Base-by-base conservation (phyloP, 2,113 vertebrate species). In the Xenopus borealis region DNA sequence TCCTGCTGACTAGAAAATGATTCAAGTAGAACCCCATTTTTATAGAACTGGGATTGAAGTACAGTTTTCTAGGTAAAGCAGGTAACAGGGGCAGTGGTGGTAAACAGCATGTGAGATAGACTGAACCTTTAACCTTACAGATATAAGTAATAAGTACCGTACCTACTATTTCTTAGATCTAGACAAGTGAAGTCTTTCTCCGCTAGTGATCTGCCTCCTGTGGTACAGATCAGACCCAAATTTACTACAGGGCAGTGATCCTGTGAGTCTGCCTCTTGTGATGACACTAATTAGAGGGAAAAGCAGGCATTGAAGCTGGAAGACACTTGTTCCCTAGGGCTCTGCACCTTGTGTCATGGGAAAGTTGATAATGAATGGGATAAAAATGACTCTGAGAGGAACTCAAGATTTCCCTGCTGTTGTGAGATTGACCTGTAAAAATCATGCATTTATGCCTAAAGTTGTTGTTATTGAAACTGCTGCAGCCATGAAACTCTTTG, bases 251-350 rank as follows among this genome's bases (percentile, higher is more conserved):
- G 66, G 47, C 74, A 57, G 67, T 64, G 74, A 70, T 70, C 61
- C 61, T 14, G 58, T 52, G n/a, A 75, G 27, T 30, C 30, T 19
- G 30, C 27, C 30, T 53, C 67, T 46, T 69, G 19, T 64, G 74
- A 70, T 77, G 74, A 46, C 74, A 64, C 74, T 77, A 77, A 77
- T 77, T 70, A 77, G 67, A 77, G 74, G 55, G 59, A 77, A 64
- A 47, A 62, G 44, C 62, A 77, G 74, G 74, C 59, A 69, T 44
- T 12, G 58, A 58, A 64, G 44, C 64, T 47, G 67, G n/a, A 77
- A 77, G 66, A 64, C 67, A 45, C 64, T 47, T 64, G 66, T 77
- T 50, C 74, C 72, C 45, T 46, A 69, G 67, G 74, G 74, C 44
- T 62, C 57, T 47, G 16, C 73, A 17, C 65, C 52, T 50, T 75